These are phyloP conservation scores for Melolontha melolontha DNA, from an alignment of 2,888 invertebrate genomes.

Conservation along the genomic window DNA sequence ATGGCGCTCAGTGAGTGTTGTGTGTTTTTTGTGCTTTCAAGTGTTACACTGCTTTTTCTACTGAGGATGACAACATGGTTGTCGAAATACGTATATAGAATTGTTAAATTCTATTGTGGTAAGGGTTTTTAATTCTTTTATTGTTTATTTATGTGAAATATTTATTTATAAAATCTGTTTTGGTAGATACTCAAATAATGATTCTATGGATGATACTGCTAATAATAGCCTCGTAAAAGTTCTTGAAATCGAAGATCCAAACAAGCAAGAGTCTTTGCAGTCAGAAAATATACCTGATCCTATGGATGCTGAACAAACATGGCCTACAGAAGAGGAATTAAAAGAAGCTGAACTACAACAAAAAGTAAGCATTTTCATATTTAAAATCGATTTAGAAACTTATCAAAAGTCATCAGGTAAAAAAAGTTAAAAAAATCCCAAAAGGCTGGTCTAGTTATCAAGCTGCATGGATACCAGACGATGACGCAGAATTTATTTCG, in stretches of 20 bases:
- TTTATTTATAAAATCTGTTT: not conserved
- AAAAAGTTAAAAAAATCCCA: slow-evolving; percentile 72
- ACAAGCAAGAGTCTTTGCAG: slow-evolving; percentile 79
- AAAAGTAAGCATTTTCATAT: slow-evolving; percentile 44
- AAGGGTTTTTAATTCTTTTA: no score
- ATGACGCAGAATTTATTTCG: slow-evolving; percentile 58
- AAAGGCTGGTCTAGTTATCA: slow-evolving; percentile 98
- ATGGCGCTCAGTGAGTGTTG: no score
- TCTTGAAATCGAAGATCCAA: slow-evolving; percentile 73
- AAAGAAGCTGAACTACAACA: slow-evolving; percentile 73
- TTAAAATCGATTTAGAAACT: not conserved
- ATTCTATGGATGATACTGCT: slow-evolving; percentile 51
- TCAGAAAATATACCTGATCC: slow-evolving; percentile 87
- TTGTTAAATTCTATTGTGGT: no score
- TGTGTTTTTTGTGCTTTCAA: no score
- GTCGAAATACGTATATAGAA: no score
- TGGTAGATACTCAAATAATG: not conserved
- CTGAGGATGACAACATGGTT: no score
- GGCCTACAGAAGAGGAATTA: slow-evolving; percentile 95
- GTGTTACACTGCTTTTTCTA: no score
- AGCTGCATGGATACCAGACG: slow-evolving; percentile 80
- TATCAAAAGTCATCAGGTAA: slow-evolving; percentile 5
- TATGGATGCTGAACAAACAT: slow-evolving; percentile 96
- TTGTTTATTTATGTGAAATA: not conserved
- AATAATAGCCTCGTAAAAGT: slow-evolving; percentile 61